Evolutionary conservation across 2,113 vertebrate species (phyloP).

Genomic region (Conger conger): DNA sequence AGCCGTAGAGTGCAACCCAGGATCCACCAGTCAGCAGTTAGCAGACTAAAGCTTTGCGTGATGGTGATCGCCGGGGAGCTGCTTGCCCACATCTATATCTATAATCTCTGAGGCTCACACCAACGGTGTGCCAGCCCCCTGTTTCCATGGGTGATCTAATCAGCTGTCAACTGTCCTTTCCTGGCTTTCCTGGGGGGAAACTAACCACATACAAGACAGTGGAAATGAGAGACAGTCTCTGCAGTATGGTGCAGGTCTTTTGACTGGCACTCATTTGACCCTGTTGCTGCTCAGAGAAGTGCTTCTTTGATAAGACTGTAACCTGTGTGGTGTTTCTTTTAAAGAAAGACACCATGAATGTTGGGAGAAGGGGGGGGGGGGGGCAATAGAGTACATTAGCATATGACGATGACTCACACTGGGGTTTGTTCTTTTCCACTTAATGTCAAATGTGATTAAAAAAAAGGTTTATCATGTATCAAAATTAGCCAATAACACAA

Average conservation of each 20-base stretch:
- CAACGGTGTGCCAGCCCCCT: slow-evolving; percentile 58
- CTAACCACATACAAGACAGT: no score
- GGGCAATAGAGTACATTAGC: no score
- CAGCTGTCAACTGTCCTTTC: slow-evolving; percentile 46
- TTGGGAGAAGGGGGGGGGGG: no score
- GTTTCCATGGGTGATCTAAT: slow-evolving; percentile 68
- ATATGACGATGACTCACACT: no score
- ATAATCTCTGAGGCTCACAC: slow-evolving; percentile 58
- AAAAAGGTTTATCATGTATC: no score
- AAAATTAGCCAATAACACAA: no score
- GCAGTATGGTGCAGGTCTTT: slow-evolving; percentile 41
- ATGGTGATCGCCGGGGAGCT: slow-evolving; percentile 32
- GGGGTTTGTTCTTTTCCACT: no score
- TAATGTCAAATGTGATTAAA: no score
- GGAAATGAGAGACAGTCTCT: no score
- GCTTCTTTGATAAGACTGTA: not conserved
- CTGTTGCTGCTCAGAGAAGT: not conserved
- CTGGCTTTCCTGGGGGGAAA: slow-evolving; percentile 37
- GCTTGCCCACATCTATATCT: slow-evolving; percentile 50
- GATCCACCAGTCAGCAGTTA: slow-evolving; percentile 42
- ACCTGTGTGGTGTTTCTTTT: no score
- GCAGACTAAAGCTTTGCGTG: slow-evolving; percentile 34
- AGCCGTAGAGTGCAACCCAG: slow-evolving; percentile 14
- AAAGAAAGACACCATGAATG: no score
- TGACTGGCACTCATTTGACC: not conserved